Evolutionary conservation across 2,797 vertebrate genomes (phyloP).

Genomic region (Alcedo atthis): DNA sequence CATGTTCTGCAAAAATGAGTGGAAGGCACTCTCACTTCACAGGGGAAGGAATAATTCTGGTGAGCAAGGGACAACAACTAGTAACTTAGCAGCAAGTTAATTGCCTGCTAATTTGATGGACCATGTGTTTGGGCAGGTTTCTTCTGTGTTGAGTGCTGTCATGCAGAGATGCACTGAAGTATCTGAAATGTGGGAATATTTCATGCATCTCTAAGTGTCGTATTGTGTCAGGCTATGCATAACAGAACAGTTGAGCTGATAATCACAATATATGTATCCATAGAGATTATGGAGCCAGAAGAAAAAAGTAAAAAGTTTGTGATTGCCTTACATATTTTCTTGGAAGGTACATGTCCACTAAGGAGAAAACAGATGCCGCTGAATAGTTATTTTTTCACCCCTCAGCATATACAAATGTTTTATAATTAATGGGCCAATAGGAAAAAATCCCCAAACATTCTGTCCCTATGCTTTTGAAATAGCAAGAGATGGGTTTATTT

Average conservation of each 20-base stretch:
- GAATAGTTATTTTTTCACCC: conserved; percentile 60
- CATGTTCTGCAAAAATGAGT: rapidly evolving
- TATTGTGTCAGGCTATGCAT: neutral
- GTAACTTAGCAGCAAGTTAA: neutral
- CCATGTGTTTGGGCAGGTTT: neutral
- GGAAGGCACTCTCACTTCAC: neutral
- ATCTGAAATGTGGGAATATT: neutral
- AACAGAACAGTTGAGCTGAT: neutral
- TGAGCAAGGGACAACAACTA: neutral
- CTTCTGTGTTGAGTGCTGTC: neutral
- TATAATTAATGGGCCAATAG: conserved; percentile 48
- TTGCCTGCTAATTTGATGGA: neutral
- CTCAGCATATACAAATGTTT: conserved; percentile 48
- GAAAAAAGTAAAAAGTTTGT: neutral
- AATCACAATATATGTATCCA: neutral
- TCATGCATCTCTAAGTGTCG: neutral
- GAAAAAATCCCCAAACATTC: neutral
- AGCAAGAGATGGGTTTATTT: neutral
- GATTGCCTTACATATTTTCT: neutral
- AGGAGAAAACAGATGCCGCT: conserved; percentile 55
- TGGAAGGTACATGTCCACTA: conserved; percentile 12
- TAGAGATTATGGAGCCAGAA: neutral
- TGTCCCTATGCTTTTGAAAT: neutral
- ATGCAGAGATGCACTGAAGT: neutral
- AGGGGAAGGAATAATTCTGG: neutral